These are phyloP conservation scores for Drosophila tristis DNA, from an alignment of 1,140 invertebrate species.

Conservation along the genomic window DNA sequence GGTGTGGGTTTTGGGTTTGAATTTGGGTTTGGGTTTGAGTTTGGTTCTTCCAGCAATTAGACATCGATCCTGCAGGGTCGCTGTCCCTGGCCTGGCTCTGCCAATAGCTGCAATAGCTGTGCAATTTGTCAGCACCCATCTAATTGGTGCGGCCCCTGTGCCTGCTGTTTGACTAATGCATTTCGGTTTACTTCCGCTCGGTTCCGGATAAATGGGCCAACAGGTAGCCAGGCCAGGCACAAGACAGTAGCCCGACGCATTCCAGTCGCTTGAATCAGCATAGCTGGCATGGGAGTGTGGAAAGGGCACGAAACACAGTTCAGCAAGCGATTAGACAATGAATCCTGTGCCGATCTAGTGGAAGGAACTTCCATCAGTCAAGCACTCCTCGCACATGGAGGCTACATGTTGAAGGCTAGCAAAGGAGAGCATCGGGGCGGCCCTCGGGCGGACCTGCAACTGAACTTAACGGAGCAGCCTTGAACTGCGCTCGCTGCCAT, in stretches of 20 bases:
- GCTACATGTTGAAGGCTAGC: not conserved
- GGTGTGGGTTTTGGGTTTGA: constrained; percentile 44
- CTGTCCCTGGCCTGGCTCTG: constrained; percentile 16
- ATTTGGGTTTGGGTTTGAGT: constrained; percentile 7
- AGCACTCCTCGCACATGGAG: too few species aligned
- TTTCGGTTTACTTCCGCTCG: constrained; percentile 68
- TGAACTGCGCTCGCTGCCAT: constrained; percentile 23
- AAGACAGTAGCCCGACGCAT: constrained; percentile 21
- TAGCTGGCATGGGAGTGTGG: not conserved
- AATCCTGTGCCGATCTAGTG: not conserved
- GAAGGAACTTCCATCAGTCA: too few species aligned
- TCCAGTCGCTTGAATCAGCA: constrained; percentile 51
- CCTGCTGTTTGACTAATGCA: constrained; percentile 79
- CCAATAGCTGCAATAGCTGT: constrained; percentile 81
- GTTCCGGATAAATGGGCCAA: constrained; percentile 54
- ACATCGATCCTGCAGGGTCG: constrained; percentile 27
- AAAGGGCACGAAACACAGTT: not conserved
- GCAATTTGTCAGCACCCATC: constrained; percentile 80
- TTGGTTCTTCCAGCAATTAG: constrained; percentile 38
- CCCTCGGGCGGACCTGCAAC: too few species aligned
- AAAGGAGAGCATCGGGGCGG: not conserved
- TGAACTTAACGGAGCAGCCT: constrained; percentile 13
- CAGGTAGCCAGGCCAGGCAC: constrained; percentile 42
- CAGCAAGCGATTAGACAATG: constrained; percentile 5
- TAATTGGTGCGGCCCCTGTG: constrained; percentile 74